Conservation (phyloP, 2,113 vertebrate genomes). For the Fregetta grallaria region DNA sequence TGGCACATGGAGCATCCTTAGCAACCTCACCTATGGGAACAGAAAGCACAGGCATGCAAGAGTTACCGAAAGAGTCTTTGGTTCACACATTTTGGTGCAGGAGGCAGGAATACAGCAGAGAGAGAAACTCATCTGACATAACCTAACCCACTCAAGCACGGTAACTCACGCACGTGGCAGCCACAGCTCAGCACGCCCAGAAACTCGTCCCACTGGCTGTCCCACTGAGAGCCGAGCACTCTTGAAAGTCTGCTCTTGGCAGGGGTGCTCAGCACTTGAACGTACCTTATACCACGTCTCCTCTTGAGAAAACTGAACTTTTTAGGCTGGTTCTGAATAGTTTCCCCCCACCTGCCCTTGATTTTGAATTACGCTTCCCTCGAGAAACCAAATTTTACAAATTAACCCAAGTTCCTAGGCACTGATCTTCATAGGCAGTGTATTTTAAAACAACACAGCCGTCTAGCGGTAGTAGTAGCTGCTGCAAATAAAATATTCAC, state of each 20-base stretch:
- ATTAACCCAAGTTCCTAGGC: not conserved
- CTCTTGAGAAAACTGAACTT: not conserved
- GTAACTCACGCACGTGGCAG: fast-evolving
- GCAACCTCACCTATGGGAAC: not conserved
- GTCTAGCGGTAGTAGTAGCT: not conserved
- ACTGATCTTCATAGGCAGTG: not conserved
- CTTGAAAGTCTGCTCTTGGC: not conserved
- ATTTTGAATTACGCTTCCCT: not conserved
- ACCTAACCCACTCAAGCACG: not conserved
- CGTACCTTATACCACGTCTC: fast-evolving
- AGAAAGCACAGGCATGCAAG: not conserved
- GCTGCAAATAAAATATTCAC: not conserved
- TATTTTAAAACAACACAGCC: conserved; percentile 15
- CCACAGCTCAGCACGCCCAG: not conserved
- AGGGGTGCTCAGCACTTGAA: not conserved
- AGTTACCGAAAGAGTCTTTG: not conserved
- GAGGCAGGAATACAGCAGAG: not conserved
- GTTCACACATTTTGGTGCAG: not conserved
- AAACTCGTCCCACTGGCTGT: not conserved
- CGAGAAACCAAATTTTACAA: not conserved
- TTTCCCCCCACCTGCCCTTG: not conserved
- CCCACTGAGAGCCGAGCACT: not conserved
- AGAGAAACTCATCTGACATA: not conserved
- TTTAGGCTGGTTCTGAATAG: not conserved
- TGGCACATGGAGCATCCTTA: not conserved